These are phyloP conservation scores for Chaetops frenatus DNA, from an alignment of 2,113 vertebrate genomes.

Conservation along the genomic window DNA sequence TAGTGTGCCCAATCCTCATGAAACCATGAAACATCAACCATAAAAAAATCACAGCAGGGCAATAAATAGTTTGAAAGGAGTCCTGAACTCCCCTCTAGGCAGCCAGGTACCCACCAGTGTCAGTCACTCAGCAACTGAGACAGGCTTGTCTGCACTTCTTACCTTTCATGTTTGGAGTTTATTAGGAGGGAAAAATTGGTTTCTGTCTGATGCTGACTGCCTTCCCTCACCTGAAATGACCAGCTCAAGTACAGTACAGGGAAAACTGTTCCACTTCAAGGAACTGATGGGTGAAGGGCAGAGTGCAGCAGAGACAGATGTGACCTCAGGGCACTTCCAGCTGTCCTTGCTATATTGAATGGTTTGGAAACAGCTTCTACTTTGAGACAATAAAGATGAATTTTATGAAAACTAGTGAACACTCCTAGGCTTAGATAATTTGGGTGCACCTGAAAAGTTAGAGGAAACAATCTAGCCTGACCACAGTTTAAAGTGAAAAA, in stretches of 20 bases:
- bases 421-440: background rate
- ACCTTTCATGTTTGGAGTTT: background rate
- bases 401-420: background rate
- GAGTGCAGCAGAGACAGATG: background rate
- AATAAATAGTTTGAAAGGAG: background rate
- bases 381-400: background rate
- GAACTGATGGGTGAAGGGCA: background rate
- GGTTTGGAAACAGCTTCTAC: background rate
- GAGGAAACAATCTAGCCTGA: background rate
- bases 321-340: constrained; percentile 12
- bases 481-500: background rate
- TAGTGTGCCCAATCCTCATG: background rate
- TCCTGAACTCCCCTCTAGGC: background rate
- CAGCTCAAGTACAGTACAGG: background rate
- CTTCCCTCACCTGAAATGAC: constrained; percentile 20
- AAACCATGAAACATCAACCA: background rate
- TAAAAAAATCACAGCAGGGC: background rate
- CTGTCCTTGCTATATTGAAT: background rate
- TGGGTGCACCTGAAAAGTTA: background rate
- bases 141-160: background rate
- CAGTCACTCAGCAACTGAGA: background rate
- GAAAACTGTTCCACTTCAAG: constrained; percentile 40
- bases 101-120: background rate
- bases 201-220: constrained; percentile 16
- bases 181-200: constrained; percentile 15